Conservation (phyloP, 2,888 invertebrate genomes). For the Eupithecia exiguata region DNA sequence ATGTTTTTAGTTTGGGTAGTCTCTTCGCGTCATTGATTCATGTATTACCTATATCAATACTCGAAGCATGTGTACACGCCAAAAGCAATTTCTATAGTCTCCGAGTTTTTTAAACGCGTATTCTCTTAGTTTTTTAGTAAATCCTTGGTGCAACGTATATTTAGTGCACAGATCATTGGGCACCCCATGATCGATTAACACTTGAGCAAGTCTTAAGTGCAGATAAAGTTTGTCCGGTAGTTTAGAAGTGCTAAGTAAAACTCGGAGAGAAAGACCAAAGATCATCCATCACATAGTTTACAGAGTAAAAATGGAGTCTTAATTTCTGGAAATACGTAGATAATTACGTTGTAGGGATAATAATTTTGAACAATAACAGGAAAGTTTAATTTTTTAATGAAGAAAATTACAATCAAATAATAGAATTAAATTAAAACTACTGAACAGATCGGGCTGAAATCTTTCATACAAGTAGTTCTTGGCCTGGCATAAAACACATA, state of each 20-base stretch:
- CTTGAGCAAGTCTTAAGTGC: conserved; percentile 66
- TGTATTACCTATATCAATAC: neutral
- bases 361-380: neutral
- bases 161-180: conserved; percentile 66
- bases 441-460: too few relatives aligned
- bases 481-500: too few relatives aligned
- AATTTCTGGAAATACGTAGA: neutral
- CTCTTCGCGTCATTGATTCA: neutral
- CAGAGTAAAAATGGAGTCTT: conserved; percentile 49
- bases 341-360: neutral
- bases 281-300: conserved; percentile 75
- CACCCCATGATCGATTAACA: conserved; percentile 73
- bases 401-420: too few relatives aligned
- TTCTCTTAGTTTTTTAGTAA: neutral
- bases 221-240: conserved; percentile 68
- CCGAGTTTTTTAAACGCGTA: neutral
- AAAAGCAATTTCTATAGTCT: neutral
- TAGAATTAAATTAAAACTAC: too few relatives aligned
- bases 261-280: conserved; percentile 62
- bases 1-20: neutral
- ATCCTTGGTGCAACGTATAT: conserved; percentile 23
- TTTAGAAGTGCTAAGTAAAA: conserved; percentile 71
- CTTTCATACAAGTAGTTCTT: too few relatives aligned
- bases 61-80: too few relatives aligned
- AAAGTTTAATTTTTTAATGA: too few relatives aligned